Evolutionary conservation across 2,888 invertebrate genomes (phyloP), one percentile per base, ranked within the genome.

Genomic region (Fragum whitleyi): DNA sequence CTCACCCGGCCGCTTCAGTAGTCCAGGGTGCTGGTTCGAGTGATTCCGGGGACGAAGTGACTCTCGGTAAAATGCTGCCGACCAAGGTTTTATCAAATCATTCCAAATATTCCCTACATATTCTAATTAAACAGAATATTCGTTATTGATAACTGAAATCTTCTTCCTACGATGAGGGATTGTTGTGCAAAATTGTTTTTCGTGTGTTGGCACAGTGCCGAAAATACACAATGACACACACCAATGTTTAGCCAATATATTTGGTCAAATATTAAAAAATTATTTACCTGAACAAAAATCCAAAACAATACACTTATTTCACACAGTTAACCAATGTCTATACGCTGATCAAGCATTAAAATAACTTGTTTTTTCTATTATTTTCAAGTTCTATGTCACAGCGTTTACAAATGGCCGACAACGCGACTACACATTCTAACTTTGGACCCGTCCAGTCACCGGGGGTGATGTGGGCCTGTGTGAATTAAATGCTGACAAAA

Each of bases 321-420:
- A 5, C 47, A 47, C 47, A 47, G 14, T 5, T 9, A 47, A 47
- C 5, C 14, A 14, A 14, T 9, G 14, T 19, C 2, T 47, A 3
- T 9, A 47, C 16, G 47, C 14, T 9, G n/a, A 47, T 47, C 47
- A n/a, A 16, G n/a, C n/a, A n/a, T n/a, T n/a, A n/a, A n/a, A n/a
- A n/a, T n/a, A 9, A 47, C 2, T 47, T 19, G 3, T 47, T 47
- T 14, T 47, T 16, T 19, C 14, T 2, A 47, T 26, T 57, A 57
- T 57, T 57, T 57, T 57, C 57, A 6, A 2, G 6, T 57, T 26
- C 11, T 26, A 28, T 26, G 57, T 14, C 3, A 5, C 23, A 42
- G 21, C 65, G 65, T 65, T 65, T 65, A 65, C 65, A 65, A 65
- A 65, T 65, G 65, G 65, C 65, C 36, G 65, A 65, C 65, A 1